Percentiles rank a stretch among this genome's conserved stretches.
Conservation (phyloP, 2,113 vertebrate species). For the Ceratotherium simum region DNA sequence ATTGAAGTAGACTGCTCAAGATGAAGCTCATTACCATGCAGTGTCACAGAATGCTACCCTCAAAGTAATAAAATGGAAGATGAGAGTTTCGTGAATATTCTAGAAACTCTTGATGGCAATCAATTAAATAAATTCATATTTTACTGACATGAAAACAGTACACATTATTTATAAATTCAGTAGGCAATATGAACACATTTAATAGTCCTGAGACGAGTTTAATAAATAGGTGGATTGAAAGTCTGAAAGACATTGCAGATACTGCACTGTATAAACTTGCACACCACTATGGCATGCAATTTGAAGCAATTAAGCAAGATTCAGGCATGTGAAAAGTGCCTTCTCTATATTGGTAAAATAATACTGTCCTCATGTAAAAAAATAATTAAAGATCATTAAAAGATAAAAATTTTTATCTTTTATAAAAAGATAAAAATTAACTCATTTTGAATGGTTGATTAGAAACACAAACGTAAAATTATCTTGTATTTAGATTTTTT, state of each 20-base stretch:
- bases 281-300: accelerated
- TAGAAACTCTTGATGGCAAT: slow-evolving; percentile 17
- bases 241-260: neutral
- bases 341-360: neutral
- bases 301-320: neutral
- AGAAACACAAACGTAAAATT: neutral
- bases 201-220: neutral
- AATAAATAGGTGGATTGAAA: neutral
- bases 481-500: neutral
- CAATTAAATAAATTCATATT: slow-evolving; percentile 39
- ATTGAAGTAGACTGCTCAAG: neutral
- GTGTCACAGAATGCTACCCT: slow-evolving; percentile 14
- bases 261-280: neutral
- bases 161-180: slow-evolving; percentile 22
- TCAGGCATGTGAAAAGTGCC: neutral
- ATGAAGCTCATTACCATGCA: slow-evolving; percentile 1
- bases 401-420: no score
- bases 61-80: slow-evolving; percentile 16
- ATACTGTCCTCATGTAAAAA: neutral
- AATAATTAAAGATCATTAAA: neutral
- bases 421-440: neutral
- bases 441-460: neutral
- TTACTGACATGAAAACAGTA: neutral
- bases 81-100: slow-evolving; percentile 40
- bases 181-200: neutral